These are phyloP conservation scores for Phoeniculus purpureus DNA, from an alignment of 2,797 vertebrate species.

Conservation along the genomic window DNA sequence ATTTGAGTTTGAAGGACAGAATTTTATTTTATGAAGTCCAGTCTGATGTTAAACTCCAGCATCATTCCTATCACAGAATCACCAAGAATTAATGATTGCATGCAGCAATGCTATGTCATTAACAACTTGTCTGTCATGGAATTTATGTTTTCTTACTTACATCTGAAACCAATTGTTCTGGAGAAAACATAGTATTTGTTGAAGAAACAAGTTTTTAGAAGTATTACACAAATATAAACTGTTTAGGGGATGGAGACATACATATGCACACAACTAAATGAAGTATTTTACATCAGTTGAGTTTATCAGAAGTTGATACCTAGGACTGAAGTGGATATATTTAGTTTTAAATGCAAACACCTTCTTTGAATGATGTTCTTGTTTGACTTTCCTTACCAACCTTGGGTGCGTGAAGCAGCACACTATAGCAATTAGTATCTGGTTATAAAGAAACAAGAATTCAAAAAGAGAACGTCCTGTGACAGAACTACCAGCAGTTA, in stretches of 20 bases:
- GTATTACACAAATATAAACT: not conserved
- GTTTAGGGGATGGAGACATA: not conserved
- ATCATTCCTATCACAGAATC: not conserved
- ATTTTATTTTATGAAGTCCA: not conserved
- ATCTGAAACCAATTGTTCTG: not conserved
- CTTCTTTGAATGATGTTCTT: not conserved
- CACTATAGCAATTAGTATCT: not conserved
- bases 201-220: not conserved
- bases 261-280: not conserved
- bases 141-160: not conserved
- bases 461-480: not conserved
- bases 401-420: not conserved
- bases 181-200: not conserved
- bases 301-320: not conserved
- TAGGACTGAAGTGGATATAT: not conserved
- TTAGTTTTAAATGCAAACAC: not conserved
- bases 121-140: not conserved
- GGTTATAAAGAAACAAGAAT: not conserved
- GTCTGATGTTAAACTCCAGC: not conserved
- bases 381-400: not conserved
- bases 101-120: not conserved
- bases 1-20: not conserved
- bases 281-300: not conserved
- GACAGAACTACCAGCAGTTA: not conserved
- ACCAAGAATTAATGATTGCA: not conserved